Conservation (phyloP, 2,888 invertebrate species). For the Carcina quercana region DNA sequence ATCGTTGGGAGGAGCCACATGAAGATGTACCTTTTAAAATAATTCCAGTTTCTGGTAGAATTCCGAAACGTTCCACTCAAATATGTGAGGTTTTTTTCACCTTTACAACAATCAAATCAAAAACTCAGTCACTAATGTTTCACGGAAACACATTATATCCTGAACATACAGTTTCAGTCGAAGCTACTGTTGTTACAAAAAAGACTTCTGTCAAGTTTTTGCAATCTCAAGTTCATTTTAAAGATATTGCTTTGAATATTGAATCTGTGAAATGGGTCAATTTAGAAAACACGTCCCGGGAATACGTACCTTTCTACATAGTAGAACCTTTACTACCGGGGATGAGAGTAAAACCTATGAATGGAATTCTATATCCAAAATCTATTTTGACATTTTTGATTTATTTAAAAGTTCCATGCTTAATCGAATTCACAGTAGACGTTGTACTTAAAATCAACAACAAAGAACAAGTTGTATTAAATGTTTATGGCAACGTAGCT, state of each 20-base stretch:
- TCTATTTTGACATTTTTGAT: conserved; percentile 61
- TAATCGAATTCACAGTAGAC: conserved; percentile 54
- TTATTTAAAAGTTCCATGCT: conserved; percentile 51
- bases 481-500: conserved; percentile 59
- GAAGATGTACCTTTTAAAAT: conserved; percentile 55
- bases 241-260: conserved; percentile 57
- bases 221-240: conserved; percentile 42
- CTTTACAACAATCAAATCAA: conserved; percentile 49
- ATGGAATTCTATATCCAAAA: conserved; percentile 67
- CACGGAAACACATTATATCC: conserved; percentile 50
- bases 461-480: conserved; percentile 53
- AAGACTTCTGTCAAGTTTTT: conserved; percentile 60
- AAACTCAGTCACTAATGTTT: no score
- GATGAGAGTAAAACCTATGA: conserved; percentile 63
- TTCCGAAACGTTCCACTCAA: conserved; percentile 41
- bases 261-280: conserved; percentile 54
- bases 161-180: conserved; percentile 33
- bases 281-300: conserved; percentile 70
- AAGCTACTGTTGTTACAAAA: conserved; percentile 46
- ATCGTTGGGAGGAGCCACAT: conserved; percentile 41
- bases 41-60: conserved; percentile 39
- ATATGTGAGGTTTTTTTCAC: conserved; percentile 50
- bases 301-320: conserved; percentile 64
- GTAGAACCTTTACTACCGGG: conserved; percentile 61
- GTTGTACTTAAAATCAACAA: conserved; percentile 56